phyloP scores from a whole-genome alignment of 2,113 vertebrate genomes.

The Ibidorhyncha struthersii region DNA sequence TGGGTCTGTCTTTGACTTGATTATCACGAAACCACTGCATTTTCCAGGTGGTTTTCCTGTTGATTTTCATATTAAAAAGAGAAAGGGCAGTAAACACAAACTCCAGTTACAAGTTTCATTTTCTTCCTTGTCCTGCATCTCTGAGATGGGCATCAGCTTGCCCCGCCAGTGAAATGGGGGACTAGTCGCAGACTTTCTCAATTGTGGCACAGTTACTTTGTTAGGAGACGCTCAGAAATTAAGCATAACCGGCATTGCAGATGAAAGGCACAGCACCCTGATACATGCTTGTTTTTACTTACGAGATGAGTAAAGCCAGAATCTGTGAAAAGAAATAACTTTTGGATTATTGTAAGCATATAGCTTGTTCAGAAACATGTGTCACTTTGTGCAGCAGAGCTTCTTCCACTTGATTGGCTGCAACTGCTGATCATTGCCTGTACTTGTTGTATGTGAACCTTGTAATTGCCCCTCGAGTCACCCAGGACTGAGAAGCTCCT shows the following conservation, averaged over 20 bases:
- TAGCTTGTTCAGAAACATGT: neutral
- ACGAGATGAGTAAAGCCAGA: neutral
- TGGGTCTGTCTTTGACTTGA: neutral
- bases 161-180: neutral
- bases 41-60: neutral
- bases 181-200: neutral
- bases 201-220: neutral
- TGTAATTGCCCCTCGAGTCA: neutral
- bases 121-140: neutral
- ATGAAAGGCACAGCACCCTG: neutral
- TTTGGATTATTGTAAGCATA: neutral
- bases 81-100: neutral
- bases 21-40: neutral
- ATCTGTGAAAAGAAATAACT: neutral
- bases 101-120: accelerated
- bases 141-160: neutral
- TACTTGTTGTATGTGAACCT: neutral
- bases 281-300: neutral
- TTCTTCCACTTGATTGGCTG: neutral
- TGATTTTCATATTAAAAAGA: neutral
- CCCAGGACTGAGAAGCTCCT: neutral
- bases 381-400: neutral
- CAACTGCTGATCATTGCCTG: neutral
- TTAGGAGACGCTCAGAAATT: neutral
- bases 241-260: neutral